Percentiles rank a stretch among this genome's conserved stretches.
These are phyloP conservation scores for Neodiprion virginianus DNA, from an alignment of 1,140 invertebrate species.

Conservation along the genomic window DNA sequence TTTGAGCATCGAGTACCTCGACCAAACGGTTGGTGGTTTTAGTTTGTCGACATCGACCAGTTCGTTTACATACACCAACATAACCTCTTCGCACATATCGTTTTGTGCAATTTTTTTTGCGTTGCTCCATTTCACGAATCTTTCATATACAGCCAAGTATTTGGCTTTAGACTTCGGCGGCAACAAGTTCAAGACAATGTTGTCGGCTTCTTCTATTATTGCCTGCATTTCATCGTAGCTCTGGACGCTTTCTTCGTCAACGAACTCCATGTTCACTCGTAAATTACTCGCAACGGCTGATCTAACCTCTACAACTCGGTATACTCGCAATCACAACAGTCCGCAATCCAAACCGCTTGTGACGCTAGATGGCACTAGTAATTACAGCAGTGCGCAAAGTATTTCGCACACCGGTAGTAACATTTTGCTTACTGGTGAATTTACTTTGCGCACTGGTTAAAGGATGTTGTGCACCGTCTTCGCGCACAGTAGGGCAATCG, in stretches of 20 bases:
- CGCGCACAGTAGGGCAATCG: too few species aligned
- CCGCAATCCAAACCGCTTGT: too few species aligned
- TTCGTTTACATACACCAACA: slow-evolving; percentile 14
- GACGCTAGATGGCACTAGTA: too few species aligned
- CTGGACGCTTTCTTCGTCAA: not conserved
- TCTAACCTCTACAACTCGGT: too few species aligned
- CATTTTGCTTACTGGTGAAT: too few species aligned
- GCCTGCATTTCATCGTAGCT: not conserved
- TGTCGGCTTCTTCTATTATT: slow-evolving; percentile 1
- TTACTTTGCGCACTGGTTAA: too few species aligned
- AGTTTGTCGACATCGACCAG: slow-evolving; percentile 13
- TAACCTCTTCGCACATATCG: slow-evolving; percentile 5
- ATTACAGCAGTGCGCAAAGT: too few species aligned
- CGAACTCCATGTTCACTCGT: not conserved
- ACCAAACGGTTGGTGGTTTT: slow-evolving; percentile 23
- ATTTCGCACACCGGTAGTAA: too few species aligned
- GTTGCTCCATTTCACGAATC: slow-evolving; percentile 12
- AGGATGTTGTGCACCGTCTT: too few species aligned
- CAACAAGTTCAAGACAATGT: slow-evolving; percentile 1
- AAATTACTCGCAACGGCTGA: not conserved
- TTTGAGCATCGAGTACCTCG: slow-evolving; percentile 20
- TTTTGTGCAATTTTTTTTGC: slow-evolving; percentile 4
- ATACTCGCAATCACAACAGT: too few species aligned
- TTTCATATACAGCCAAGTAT: slow-evolving; percentile 5
- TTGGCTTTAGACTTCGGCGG: not conserved